These are phyloP conservation scores for Thymelicus sylvestris DNA, from an alignment of 2,888 invertebrate genomes.

Conservation along the genomic window DNA sequence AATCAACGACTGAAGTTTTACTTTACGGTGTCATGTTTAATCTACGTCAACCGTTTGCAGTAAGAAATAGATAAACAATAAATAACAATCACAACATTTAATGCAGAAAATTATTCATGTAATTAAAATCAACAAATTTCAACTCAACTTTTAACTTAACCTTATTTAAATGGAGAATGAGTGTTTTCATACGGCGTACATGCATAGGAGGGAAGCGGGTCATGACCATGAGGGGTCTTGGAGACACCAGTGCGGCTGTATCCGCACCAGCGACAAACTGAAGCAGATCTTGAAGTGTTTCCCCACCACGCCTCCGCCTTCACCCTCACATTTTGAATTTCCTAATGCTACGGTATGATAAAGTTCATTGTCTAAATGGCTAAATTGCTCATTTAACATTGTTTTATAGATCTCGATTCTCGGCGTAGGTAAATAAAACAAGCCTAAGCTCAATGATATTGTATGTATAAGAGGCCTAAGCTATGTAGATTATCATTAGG, in stretches of 20 bases:
- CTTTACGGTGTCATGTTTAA: not conserved
- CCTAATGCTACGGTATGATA: slow-evolving; percentile 10
- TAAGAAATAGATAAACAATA: not conserved
- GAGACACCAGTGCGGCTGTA: slow-evolving; percentile 66
- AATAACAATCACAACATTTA: not conserved
- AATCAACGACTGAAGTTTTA: not conserved
- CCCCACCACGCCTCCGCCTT: slow-evolving; percentile 63
- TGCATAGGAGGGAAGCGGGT: not conserved
- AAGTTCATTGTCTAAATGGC: not conserved
- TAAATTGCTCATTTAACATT: too few species aligned
- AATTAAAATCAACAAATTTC: not conserved
- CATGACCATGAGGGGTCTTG: slow-evolving; percentile 41
- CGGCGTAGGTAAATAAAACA: too few species aligned
- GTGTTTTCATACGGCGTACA: not conserved
- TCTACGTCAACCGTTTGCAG: not conserved
- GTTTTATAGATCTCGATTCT: too few species aligned
- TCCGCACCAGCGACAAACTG: slow-evolving; percentile 71
- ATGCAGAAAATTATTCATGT: not conserved
- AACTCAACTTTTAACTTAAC: not conserved
- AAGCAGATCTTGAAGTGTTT: slow-evolving; percentile 61
- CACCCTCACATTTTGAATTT: slow-evolving; percentile 45
- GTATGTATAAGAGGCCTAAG: too few species aligned
- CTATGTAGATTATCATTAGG: too few species aligned
- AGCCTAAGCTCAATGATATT: too few species aligned
- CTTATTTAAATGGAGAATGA: not conserved